phyloP scores from a whole-genome alignment of 1,140 invertebrate genomes.

The Megathymus violae region DNA sequence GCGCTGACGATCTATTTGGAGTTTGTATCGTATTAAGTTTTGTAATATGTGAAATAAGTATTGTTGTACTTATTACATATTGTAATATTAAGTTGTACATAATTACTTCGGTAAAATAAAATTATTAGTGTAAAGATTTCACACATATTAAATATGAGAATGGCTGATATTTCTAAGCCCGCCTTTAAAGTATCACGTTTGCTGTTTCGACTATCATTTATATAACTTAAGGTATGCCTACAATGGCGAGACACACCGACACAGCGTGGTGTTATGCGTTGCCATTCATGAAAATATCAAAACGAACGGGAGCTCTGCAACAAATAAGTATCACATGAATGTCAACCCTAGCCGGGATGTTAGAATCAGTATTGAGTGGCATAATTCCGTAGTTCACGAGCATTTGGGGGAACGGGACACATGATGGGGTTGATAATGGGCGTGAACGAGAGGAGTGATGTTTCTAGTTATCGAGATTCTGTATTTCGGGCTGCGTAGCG shows the following conservation, averaged over 20 bases:
- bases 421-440: constrained; percentile 9
- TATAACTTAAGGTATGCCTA: constrained; percentile 10
- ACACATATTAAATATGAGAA: constrained; percentile 2
- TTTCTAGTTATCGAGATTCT: constrained; percentile 65
- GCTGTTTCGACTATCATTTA: constrained; percentile 21
- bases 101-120: not conserved
- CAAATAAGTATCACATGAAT: not conserved
- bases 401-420: constrained; percentile 42
- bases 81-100: not conserved
- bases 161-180: constrained; percentile 15
- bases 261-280: too few relatives aligned
- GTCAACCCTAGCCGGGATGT: constrained; percentile 56
- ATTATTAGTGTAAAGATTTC: not conserved
- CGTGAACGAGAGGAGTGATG: constrained; percentile 44
- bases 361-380: constrained; percentile 64
- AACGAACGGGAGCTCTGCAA: not conserved
- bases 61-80: too few relatives aligned
- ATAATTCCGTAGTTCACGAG: constrained; percentile 54
- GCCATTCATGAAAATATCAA: not conserved
- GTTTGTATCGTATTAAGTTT: too few relatives aligned
- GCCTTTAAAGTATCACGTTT: constrained; percentile 2
- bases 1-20: constrained; percentile 28
- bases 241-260: not conserved
- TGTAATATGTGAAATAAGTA: too few relatives aligned
- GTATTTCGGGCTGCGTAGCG: constrained; percentile 68